Base-by-base conservation (phyloP, 2,797 vertebrate species). In the Neosilurus mollespiculum region DNA sequence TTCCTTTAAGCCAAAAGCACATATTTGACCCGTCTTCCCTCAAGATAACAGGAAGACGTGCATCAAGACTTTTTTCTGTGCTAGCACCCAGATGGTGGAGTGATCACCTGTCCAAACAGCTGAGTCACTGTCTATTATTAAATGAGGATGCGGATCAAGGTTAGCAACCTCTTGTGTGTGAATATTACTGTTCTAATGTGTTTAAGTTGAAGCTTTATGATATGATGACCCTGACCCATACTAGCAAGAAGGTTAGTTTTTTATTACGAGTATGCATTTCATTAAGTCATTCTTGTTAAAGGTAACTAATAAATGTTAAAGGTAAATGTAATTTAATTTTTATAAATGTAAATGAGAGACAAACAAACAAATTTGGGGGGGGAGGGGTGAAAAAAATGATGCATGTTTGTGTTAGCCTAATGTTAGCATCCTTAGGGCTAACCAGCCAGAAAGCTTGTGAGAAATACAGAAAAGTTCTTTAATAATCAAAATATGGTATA, bases 61-160 rank as follows among this genome's bases (percentile, higher is more conserved):
- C 30, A 34, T 58, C 54, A 59, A 58, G 30, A 59, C 26, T 59
- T 58, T 75, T 75, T 9, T 34, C 26, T 34, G 5, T 56, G 53
- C n/a, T 73, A 53, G 4, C 16, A 75, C 24, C 30, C 73, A 61
- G 11, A 61, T 77, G 30, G 73, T 61, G 56, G 18, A 61, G 37
- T 61, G 20, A 61, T 37, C 56, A 9, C 11, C 30, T 77, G 11
- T 43, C 26, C 54, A 61, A 76, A 77, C 71, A 73, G 14, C 24
- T 73, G 56, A 59, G 71, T 73, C 54, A 59, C 30, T 59, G 56
- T 77, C n/a, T 77, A 43, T 61, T 30, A 76, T 76, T 11, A 59
- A 58, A 76, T 37, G 11, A 37, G 34, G 56, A 61, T 10, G 43
- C 43, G 43, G 8, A 43, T 14, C 18, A 76, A 37, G 5, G 43